Evolutionary conservation across 2,113 vertebrate genomes (phyloP).

Genomic region (Cephalophus harveyi): DNA sequence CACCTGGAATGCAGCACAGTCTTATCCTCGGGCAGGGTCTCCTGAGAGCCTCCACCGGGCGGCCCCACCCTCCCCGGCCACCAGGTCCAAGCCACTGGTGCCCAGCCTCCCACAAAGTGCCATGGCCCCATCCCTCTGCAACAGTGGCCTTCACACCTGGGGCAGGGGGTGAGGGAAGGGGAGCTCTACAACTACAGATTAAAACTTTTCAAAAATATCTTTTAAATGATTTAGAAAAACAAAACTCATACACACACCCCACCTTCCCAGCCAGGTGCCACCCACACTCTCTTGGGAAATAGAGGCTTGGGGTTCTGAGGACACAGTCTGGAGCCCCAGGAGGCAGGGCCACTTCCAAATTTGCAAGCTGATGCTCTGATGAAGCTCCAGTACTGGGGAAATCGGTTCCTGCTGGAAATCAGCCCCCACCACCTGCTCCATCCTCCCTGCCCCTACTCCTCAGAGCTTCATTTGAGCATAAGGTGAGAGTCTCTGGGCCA

Average conservation of each 20-base stretch:
- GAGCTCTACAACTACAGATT: not conserved
- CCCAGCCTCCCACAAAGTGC: not conserved
- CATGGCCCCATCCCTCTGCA: too few relatives aligned
- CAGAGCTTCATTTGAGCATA: not conserved
- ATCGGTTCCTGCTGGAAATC: not conserved
- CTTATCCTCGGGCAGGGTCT: not conserved
- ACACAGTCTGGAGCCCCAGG: too few relatives aligned
- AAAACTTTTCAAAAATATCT: not conserved
- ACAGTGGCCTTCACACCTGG: not conserved
- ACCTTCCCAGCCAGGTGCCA: not conserved
- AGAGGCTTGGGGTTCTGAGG: not conserved
- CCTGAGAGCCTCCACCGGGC: accelerated
- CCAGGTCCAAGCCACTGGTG: not conserved
- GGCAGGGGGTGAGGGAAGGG: not conserved
- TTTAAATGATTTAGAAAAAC: not conserved
- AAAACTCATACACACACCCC: not conserved
- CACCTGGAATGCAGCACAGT: slow-evolving; percentile 81
- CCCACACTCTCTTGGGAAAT: accelerated
- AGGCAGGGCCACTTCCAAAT: not conserved
- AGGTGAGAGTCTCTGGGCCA: accelerated
- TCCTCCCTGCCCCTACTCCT: not conserved
- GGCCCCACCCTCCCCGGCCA: not conserved
- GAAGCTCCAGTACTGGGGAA: not conserved
- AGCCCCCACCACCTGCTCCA: not conserved
- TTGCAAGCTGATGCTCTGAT: not conserved